A percentile compares a stretch with the other conserved stretches of the same genome.
These are phyloP conservation scores for Cheiracanthium punctorium DNA, from an alignment of 2,888 invertebrate species.

Conservation along the genomic window DNA sequence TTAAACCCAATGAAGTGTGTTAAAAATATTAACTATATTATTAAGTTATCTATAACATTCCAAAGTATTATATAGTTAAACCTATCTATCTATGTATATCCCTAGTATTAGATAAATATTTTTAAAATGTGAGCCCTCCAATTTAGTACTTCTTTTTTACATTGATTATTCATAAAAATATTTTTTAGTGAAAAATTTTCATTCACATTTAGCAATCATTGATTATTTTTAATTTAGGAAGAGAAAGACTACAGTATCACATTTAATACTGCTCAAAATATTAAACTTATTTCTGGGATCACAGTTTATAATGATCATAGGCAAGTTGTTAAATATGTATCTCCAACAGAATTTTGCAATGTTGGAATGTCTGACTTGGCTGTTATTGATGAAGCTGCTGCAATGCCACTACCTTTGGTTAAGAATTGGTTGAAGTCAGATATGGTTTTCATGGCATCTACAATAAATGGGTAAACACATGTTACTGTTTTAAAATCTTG, in stretches of 20 bases:
- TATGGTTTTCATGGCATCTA: slow-evolving; percentile 92
- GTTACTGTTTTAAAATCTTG: too few species aligned
- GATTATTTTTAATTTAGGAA: slow-evolving; percentile 80
- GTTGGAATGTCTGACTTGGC: slow-evolving; percentile 88
- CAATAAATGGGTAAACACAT: slow-evolving; percentile 93
- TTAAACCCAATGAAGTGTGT: too few species aligned
- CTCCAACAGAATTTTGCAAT: slow-evolving; percentile 91
- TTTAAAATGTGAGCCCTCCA: too few species aligned
- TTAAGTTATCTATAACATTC: too few species aligned
- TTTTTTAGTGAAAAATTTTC: too few species aligned
- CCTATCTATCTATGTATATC: too few species aligned
- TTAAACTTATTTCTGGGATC: slow-evolving; percentile 79
- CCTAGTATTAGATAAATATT: too few species aligned
- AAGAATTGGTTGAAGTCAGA: slow-evolving; percentile 88
- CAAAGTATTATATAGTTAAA: too few species aligned
- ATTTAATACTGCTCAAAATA: slow-evolving; percentile 75
- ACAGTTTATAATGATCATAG: slow-evolving; percentile 92
- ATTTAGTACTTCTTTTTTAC: too few species aligned
- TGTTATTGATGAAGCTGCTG: slow-evolving; percentile 98
- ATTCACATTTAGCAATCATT: too few species aligned
- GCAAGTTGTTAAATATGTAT: slow-evolving; percentile 97
- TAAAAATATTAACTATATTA: too few species aligned
- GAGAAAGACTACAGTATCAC: slow-evolving; percentile 94
- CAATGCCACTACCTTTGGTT: slow-evolving; percentile 95
- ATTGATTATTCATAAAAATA: too few species aligned